Percentiles rank a stretch among this genome's conserved stretches.
These are phyloP conservation scores for Brachyhypopomus gauderio DNA, from an alignment of 2,113 vertebrate genomes.

Conservation along the genomic window DNA sequence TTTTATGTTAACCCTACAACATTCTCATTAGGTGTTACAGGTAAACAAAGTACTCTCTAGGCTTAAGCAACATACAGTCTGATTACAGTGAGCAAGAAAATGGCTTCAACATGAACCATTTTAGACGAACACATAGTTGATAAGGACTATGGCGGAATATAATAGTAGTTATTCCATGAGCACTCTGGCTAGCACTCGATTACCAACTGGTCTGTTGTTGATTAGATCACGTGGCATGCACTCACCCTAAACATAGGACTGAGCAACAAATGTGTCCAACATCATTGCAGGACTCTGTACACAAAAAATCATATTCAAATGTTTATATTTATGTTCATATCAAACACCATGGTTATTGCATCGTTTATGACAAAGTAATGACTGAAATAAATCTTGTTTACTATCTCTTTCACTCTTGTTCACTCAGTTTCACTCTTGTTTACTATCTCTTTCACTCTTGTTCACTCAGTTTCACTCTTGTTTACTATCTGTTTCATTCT, in stretches of 20 bases:
- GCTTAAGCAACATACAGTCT: neutral
- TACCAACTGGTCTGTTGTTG: constrained; percentile 33
- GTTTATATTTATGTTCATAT: neutral
- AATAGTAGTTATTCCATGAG: constrained; percentile 11
- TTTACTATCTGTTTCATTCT: no score
- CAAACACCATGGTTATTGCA: neutral
- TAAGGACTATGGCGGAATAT: neutral
- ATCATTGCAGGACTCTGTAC: neutral
- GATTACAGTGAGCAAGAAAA: constrained; percentile 19
- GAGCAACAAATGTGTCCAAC: constrained; percentile 10
- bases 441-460: no score
- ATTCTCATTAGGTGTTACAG: constrained; percentile 23
- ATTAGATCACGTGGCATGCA: constrained; percentile 33
- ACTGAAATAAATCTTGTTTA: neutral
- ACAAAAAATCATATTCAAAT: neutral
- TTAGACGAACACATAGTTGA: neutral
- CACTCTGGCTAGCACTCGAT: neutral
- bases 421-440: neutral
- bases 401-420: neutral
- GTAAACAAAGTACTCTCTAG: neutral
- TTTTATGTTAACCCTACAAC: constrained; percentile 27
- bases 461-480: neutral
- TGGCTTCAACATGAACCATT: neutral
- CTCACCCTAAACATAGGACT: constrained; percentile 13
- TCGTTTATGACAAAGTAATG: neutral